These are phyloP conservation scores for Cyanocitta stelleri DNA, from an alignment of 2,113 vertebrate species.

Conservation along the genomic window DNA sequence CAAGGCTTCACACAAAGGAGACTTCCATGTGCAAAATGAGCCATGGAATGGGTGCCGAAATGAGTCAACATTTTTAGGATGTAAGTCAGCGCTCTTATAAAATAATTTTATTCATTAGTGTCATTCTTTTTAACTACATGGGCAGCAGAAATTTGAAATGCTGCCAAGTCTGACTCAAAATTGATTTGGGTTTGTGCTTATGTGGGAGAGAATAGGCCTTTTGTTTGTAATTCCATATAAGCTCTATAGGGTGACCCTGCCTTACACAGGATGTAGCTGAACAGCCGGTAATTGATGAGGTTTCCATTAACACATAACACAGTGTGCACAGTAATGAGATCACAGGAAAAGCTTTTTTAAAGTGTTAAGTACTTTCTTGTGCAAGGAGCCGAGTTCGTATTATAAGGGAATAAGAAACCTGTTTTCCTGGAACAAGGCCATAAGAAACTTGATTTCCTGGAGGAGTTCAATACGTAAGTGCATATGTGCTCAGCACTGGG, in stretches of 20 bases:
- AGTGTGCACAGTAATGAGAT: not conserved
- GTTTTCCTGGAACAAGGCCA: constrained; percentile 3
- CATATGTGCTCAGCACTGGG: not conserved
- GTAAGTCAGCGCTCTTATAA: constrained; percentile 3
- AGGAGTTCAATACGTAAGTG: not conserved
- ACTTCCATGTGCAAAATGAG: not conserved
- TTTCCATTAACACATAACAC: constrained; percentile 39
- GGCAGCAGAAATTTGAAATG: constrained; percentile 16
- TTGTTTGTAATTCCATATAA: constrained; percentile 5
- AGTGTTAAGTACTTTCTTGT: not conserved
- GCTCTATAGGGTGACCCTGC: constrained; percentile 35
- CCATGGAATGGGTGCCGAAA: not conserved
- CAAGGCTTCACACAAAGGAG: not conserved
- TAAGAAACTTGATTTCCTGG: not conserved
- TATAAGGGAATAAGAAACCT: not conserved
- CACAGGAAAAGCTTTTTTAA: not conserved
- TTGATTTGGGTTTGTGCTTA: constrained; percentile 15
- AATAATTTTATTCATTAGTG: constrained; percentile 27
- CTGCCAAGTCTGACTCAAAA: constrained; percentile 49
- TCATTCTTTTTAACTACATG: not conserved
- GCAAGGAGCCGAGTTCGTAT: not conserved
- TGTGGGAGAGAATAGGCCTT: constrained; percentile 29
- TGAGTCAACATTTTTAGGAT: constrained; percentile 34
- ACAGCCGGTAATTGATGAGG: constrained; percentile 36
- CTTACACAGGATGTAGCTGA: constrained; percentile 21